Evolutionary conservation across 2,113 vertebrate genomes (phyloP).

Genomic region (Epinephelus moara): DNA sequence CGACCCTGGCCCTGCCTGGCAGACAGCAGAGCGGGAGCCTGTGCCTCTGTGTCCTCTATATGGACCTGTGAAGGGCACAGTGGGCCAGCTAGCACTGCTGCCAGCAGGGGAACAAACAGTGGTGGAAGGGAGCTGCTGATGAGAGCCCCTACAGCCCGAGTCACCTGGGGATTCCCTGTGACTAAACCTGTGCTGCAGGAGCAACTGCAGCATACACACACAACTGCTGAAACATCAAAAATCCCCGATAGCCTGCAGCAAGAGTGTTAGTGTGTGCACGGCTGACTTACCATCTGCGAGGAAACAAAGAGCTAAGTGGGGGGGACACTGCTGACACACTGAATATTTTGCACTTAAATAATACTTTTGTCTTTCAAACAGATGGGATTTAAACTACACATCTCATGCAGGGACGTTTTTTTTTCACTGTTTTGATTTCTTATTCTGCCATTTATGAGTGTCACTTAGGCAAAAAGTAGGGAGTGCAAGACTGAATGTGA

Average conservation of each 20-base stretch:
- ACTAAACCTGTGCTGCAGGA: conserved; percentile 58
- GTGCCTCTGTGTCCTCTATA: conserved; percentile 59
- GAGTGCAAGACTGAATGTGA: conserved; percentile 13
- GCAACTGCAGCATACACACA: conserved; percentile 46
- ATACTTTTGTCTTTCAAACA: conserved; percentile 31
- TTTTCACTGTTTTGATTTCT: conserved; percentile 2
- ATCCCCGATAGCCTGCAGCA: conserved; percentile 48
- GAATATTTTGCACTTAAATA: conserved; percentile 44
- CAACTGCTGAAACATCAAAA: conserved; percentile 73
- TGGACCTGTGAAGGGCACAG: conserved; percentile 70
- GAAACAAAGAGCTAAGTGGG: conserved; percentile 41
- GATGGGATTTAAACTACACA: conserved; percentile 5
- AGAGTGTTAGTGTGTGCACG: conserved; percentile 39
- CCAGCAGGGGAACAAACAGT: conserved; percentile 46
- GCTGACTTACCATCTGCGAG: conserved; percentile 53
- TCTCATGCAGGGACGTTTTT: background rate
- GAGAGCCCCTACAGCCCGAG: conserved; percentile 34
- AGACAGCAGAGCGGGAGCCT: conserved; percentile 29
- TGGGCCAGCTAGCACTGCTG: conserved; percentile 20
- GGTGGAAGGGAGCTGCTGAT: conserved; percentile 38
- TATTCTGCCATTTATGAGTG: conserved; percentile 2
- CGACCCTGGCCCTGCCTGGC: conserved; percentile 58
- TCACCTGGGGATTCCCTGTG: conserved; percentile 75
- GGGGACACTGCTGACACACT: conserved; percentile 36
- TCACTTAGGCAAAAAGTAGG: background rate